Percentiles rank a stretch among this genome's conserved stretches.
Evolutionary conservation across 2,888 invertebrate species (phyloP).

Genomic region (Tanytarsus gracilentus): DNA sequence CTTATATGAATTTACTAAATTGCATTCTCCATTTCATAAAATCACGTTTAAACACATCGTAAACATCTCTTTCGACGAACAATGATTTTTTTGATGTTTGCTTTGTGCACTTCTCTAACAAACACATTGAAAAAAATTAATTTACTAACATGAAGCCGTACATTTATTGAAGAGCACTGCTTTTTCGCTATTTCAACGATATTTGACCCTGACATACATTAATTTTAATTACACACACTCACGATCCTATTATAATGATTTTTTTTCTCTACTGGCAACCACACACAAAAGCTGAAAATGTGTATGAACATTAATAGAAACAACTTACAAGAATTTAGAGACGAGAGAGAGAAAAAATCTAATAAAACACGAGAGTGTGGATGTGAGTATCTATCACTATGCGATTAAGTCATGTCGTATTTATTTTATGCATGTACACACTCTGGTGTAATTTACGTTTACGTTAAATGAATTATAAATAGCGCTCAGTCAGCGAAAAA

Average conservation of each 20-base stretch:
- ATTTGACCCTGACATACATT: constrained; percentile 29
- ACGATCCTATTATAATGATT: background rate
- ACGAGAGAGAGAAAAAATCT: background rate
- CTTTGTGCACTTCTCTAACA: no score
- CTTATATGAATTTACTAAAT: no score
- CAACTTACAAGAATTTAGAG: background rate
- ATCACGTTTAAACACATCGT: no score
- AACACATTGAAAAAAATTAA: no score
- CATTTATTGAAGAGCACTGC: constrained; percentile 12
- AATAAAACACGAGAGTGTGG: background rate
- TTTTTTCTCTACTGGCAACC: background rate
- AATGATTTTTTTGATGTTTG: no score
- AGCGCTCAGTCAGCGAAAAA: background rate
- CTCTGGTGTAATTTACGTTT: background rate
- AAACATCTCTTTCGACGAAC: no score
- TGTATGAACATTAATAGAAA: background rate
- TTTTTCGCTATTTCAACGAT: constrained; percentile 18
- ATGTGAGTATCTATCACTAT: background rate
- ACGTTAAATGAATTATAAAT: constrained; percentile 24
- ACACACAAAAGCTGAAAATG: background rate
- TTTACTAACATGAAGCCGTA: no score
- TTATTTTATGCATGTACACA: background rate
- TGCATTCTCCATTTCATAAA: no score
- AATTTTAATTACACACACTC: constrained; percentile 26
- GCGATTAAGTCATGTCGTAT: constrained; percentile 5